These are phyloP conservation scores for Octodon degus DNA, from an alignment of 2,113 vertebrate genomes.

Conservation along the genomic window DNA sequence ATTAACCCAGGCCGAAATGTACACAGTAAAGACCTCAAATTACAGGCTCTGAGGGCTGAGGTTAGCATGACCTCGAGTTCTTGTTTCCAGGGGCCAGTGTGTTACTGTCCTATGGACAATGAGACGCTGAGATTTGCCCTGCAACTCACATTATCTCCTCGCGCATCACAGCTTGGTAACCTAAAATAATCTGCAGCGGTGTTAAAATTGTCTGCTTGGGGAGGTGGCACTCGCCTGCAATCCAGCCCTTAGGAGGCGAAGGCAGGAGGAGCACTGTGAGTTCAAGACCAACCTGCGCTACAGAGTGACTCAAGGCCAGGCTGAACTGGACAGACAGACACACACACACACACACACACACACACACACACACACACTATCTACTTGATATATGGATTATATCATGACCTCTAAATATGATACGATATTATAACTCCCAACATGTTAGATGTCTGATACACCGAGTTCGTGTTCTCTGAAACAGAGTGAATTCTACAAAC, in stretches of 20 bases:
- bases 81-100: background rate
- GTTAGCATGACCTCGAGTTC: background rate
- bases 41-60: background rate
- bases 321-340: too few relatives aligned
- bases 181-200: background rate
- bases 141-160: background rate
- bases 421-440: background rate
- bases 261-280: too few relatives aligned
- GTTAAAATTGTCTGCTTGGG: background rate
- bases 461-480: background rate
- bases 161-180: fast-evolving
- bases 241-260: too few relatives aligned
- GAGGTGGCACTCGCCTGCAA: too few relatives aligned
- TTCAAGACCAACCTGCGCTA: too few relatives aligned
- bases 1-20: background rate
- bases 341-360: too few relatives aligned
- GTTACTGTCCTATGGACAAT: background rate
- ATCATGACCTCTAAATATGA: background rate
- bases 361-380: too few relatives aligned
- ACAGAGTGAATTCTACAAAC: background rate
- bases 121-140: background rate
- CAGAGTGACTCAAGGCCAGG: too few relatives aligned
- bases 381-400: background rate
- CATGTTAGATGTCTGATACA: background rate
- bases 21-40: background rate